Evolutionary conservation across 2,797 vertebrate species (phyloP), one percentile per base, ranked within the genome.

Genomic region (Argya squamiceps): DNA sequence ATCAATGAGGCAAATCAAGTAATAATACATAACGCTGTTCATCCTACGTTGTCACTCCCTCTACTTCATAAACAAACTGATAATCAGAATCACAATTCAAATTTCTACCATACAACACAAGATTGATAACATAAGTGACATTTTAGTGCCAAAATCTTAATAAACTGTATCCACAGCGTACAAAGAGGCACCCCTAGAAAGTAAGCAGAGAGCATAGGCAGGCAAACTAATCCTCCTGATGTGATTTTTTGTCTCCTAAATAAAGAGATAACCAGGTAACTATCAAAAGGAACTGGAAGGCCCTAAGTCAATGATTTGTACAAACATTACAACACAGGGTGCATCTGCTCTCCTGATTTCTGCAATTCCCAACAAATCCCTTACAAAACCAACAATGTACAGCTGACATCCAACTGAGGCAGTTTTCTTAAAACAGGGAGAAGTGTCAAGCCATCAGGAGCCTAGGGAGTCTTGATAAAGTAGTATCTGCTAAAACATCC

Each of bases 181-280:
- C 24, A 34, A 58, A 87, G 16, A 67, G 49, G 14, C 14, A 64
- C 1, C 2, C 9, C 20, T 41, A 69, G 15, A 70, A 58, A 67
- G 17, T 15, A 58, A 53, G 8, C 12, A 67, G 29, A n/a, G 14
- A n/a, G 14, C 46, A 26, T 4, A 84, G 26, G 11, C 2, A 43
- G 30, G 14, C 37, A 44, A 81, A 60, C 17, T 62, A 8, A 19
- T 29, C 15, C 12, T 62, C 39, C 14, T 2, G 26, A 50, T 24
- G 7, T 1, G 1, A 0, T 30, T 58, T n/a, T 50, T 52, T 63
- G 19, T 29, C 32, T 70, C 44, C 46, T 52, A 68, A 39, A 27
- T 14, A 43, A 37, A 47, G 5, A 29, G 23, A 4, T 16, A 76
- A 58, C 4, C 41, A 69, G 6, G 8, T 27, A 37, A 37, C 24